Evolutionary conservation across 1,140 invertebrate genomes (phyloP), one percentile per base, ranked within the genome.

Genomic region (Contarinia nasturtii): DNA sequence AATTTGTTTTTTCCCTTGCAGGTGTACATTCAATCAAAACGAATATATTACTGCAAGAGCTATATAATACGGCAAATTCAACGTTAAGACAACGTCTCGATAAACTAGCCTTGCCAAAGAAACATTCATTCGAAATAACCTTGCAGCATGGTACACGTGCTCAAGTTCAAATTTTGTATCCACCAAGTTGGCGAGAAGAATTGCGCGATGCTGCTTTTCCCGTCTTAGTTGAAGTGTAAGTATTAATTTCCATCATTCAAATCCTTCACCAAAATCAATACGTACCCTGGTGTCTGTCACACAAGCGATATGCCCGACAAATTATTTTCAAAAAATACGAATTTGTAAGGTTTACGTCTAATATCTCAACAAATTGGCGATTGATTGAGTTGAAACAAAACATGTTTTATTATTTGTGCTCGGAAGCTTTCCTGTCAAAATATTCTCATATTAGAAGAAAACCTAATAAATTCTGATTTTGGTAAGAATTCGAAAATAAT

Each of bases 121-220:
- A 75, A 59, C 69, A 73, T 54, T 83, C 74, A 51, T 82, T 85
- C 57, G 80, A 86, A 68, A 79, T 86, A 50, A 73, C 79, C 50
- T 64, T 86, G 51, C 73, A 80, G 21, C 82, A 84, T 59, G 82
- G 82, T 33, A 81, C 77, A 58, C 71, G 74, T 52, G 82, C 82
- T 8, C 76, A 82, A 55, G 82, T 85, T 17, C 81, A 85, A 57
- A 68, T 87, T 44, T 61, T 84, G n/a, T 63, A 86, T 52, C 82
- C 83, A 10, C 82, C 83, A 0, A 83, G 80, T 50, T 87, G 83
- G 83, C 68, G 82, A 15, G 81, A 82, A 59, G 83, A 87, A 57
- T 67, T 87, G 7, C 66, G 83, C 14, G 83, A 87, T 62, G 83
- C 83, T 22, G 82, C 82, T 20, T 87, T 85, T 67, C 82, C 83